Percentiles rank a stretch among this genome's conserved stretches.
These are phyloP conservation scores for Acinonyx jubatus DNA, from an alignment of 2,113 vertebrate genomes.

Conservation along the genomic window DNA sequence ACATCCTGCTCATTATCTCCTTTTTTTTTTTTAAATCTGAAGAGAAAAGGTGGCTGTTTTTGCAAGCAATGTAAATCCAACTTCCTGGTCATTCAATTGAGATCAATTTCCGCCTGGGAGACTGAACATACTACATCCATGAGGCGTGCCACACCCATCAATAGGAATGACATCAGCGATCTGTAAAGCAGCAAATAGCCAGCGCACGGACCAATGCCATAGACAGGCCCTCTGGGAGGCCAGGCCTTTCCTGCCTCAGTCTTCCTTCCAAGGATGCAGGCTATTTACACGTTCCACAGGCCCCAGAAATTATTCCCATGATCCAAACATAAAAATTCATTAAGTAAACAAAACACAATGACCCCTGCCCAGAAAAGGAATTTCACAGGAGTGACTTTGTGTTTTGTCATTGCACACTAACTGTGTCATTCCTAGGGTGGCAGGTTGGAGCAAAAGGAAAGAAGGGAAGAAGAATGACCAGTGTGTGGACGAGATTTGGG, in stretches of 20 bases:
- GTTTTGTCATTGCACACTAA: background rate
- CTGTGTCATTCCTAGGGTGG: background rate
- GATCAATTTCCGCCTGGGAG: constrained; percentile 70
- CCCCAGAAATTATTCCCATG: background rate
- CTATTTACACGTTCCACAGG: background rate
- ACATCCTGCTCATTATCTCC: constrained; percentile 37
- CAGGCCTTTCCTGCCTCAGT: background rate
- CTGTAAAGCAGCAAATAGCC: background rate
- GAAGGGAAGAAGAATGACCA: background rate
- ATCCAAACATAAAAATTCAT: background rate
- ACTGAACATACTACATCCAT: constrained; percentile 39
- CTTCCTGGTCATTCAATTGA: constrained; percentile 62
- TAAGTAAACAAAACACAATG: background rate
- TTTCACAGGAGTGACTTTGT: background rate
- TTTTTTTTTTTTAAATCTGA: background rate
- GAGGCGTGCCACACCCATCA: constrained; percentile 24
- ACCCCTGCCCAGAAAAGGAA: background rate
- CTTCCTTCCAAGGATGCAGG: background rate
- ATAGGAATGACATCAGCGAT: constrained; percentile 29
- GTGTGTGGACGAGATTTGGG: background rate
- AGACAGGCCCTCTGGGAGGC: background rate
- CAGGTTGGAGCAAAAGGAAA: background rate
- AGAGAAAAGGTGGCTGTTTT: constrained; percentile 49
- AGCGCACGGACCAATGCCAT: fast-evolving
- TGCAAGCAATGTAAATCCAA: constrained; percentile 49